A percentile compares a stretch with the other conserved stretches of the same genome.
Evolutionary conservation across 2,888 invertebrate genomes (phyloP).

Genomic region (Tanypteryx hageni): DNA sequence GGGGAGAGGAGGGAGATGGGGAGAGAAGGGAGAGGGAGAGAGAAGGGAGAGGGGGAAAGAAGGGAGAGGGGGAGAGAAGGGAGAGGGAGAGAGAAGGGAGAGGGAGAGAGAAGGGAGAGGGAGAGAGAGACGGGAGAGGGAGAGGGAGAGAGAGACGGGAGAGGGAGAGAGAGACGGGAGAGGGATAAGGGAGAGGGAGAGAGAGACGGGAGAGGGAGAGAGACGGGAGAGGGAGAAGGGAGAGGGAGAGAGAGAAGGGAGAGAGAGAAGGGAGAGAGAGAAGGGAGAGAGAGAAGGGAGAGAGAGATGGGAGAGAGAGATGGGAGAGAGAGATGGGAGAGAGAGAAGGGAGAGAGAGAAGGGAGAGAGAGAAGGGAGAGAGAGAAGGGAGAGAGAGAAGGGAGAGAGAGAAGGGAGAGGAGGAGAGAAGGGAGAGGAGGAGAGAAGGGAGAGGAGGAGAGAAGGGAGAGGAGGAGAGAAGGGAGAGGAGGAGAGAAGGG

Average conservation of each 20-base stretch:
- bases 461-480: too few relatives aligned
- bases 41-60: not conserved
- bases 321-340: too few relatives aligned
- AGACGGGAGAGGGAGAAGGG: too few relatives aligned
- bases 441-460: not conserved
- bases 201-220: too few relatives aligned
- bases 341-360: too few relatives aligned
- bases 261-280: not conserved
- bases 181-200: too few relatives aligned
- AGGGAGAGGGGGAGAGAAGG: not conserved
- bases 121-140: not conserved
- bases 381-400: not conserved
- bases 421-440: not conserved
- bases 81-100: not conserved
- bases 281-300: not conserved
- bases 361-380: too few relatives aligned
- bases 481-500: not conserved
- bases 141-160: not conserved
- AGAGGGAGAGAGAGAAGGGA: too few relatives aligned
- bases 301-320: too few relatives aligned
- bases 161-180: too few relatives aligned
- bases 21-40: not conserved
- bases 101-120: not conserved
- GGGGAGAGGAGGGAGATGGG: too few relatives aligned
- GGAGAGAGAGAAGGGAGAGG: not conserved